phyloP scores from a whole-genome alignment of 30 jellyfish, hydroid and myxozoan genomes.

The Turritopsis rubra region DNA sequence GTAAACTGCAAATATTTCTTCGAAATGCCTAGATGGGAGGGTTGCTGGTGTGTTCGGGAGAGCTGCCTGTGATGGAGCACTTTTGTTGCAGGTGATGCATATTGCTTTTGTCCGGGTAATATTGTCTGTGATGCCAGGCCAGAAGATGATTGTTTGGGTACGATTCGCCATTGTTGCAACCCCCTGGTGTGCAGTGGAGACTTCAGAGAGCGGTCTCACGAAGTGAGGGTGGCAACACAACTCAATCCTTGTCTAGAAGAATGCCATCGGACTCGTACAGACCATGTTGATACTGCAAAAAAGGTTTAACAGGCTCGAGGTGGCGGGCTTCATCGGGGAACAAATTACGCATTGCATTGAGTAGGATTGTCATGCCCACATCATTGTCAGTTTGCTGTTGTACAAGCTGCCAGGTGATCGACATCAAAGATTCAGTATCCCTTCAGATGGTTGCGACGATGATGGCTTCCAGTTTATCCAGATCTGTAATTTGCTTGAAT shows the following conservation, averaged over 20 bases:
- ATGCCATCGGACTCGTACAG: constrained; percentile 24
- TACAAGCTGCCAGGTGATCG: neutral
- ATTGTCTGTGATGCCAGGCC: constrained; percentile 2
- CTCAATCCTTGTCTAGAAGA: constrained; percentile 8
- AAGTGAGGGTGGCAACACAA: constrained; percentile 10
- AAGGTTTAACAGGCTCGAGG: neutral
- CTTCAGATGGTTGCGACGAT: neutral
- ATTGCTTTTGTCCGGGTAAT: neutral
- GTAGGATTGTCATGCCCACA: neutral
- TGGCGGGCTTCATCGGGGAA: constrained; percentile 17
- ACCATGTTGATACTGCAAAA: constrained; percentile 5
- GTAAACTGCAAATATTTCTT: neutral
- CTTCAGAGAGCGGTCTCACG: neutral
- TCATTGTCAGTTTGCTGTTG: neutral
- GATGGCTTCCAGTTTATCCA: neutral
- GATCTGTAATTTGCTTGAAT: neutral
- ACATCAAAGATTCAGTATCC: neutral
- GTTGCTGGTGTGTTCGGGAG: neutral
- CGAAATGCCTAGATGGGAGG: constrained; percentile 13
- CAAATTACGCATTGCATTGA: neutral
- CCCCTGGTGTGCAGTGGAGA: constrained; percentile 13
- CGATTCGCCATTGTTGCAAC: constrained; percentile 1
- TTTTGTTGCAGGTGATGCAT: neutral
- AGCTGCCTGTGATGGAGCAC: constrained; percentile 6
- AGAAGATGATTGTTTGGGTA: neutral